A percentile compares a stretch with the other conserved stretches of the same genome.
phyloP scores from a whole-genome alignment of 92 coral and sea anemone species.

The Porites cylindrica region DNA sequence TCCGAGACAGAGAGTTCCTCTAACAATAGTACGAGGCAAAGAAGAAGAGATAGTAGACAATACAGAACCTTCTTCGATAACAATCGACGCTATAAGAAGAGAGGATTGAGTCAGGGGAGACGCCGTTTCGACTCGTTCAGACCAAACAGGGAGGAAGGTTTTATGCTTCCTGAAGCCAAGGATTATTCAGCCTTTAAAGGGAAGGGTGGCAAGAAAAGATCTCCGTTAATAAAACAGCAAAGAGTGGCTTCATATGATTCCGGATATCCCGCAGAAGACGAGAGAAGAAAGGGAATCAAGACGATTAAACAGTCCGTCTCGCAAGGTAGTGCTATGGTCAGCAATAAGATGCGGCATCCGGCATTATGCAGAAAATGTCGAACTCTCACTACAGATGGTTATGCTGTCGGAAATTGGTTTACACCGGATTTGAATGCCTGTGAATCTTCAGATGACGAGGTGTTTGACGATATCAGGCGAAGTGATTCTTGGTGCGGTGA shows the following conservation, averaged over 20 bases:
- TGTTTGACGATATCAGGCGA: background rate
- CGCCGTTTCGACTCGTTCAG: background rate
- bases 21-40: background rate
- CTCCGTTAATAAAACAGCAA: background rate
- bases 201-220: too few species aligned
- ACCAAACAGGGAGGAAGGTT: background rate
- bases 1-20: background rate
- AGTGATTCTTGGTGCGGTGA: background rate
- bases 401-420: background rate
- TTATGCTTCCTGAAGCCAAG: background rate
- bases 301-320: background rate
- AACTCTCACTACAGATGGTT: background rate
- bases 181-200: background rate
- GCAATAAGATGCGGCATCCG: too few species aligned
- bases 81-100: background rate
- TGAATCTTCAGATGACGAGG: background rate
- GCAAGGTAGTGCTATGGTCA: background rate
- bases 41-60: background rate
- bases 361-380: background rate
- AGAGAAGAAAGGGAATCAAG: background rate
- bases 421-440: too few species aligned
- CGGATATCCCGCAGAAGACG: slow-evolving; percentile 16
- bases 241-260: slow-evolving; percentile 12
- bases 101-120: background rate
- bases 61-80: background rate